These are phyloP conservation scores for Mobula hypostoma DNA, from an alignment of 2,113 vertebrate species.

Conservation along the genomic window DNA sequence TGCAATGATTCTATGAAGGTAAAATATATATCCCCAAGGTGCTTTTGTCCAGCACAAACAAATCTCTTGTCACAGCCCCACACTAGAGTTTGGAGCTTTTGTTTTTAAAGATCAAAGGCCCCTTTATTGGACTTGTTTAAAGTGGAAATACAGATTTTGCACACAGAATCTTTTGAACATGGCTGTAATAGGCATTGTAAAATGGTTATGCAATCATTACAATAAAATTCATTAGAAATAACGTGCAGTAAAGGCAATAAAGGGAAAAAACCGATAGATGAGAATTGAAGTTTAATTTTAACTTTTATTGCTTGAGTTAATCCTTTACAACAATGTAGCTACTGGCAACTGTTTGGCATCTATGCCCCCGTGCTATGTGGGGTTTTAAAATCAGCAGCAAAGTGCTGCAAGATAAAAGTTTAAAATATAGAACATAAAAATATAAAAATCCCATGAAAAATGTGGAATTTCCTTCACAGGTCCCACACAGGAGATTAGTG, in stretches of 20 bases:
- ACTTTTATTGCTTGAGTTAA: background rate
- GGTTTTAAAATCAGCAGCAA: background rate
- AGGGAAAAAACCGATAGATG: background rate
- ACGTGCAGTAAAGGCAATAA: background rate
- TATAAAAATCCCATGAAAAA: background rate
- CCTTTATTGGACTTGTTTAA: background rate
- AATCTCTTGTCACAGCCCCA: background rate
- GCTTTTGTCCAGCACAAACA: background rate
- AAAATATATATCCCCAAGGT: background rate
- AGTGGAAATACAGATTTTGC: background rate
- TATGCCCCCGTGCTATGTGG: background rate
- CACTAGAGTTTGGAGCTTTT: background rate
- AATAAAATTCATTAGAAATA: background rate
- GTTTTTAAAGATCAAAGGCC: background rate
- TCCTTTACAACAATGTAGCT: background rate
- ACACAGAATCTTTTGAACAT: background rate
- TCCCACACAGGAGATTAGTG: too few species aligned
- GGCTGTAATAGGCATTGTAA: background rate
- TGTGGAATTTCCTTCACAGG: background rate
- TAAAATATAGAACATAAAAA: background rate
- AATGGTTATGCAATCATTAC: background rate
- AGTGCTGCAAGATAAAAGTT: background rate
- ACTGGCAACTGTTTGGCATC: background rate
- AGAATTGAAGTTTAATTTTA: background rate
- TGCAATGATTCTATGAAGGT: background rate